phyloP scores from a whole-genome alignment of 1,140 invertebrate species.

The Oryzaephilus surinamensis region DNA sequence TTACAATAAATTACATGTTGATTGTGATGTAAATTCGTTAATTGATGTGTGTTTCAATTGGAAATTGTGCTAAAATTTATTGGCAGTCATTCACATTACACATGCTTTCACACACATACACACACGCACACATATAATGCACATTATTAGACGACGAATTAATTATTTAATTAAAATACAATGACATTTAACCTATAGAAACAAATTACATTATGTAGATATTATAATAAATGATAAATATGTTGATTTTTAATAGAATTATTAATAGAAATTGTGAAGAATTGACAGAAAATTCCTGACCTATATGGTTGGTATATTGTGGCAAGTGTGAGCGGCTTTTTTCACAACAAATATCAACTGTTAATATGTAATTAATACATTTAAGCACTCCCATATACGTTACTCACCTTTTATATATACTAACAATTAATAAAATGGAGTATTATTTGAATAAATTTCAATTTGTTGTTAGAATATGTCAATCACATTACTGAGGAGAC shows the following conservation, averaged over 20 bases:
- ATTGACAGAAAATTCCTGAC: slow-evolving; percentile 5
- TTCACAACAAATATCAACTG: neutral
- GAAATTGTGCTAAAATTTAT: too few species aligned
- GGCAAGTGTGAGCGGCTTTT: neutral
- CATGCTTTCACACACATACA: too few species aligned
- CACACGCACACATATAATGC: too few species aligned
- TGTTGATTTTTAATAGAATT: neutral
- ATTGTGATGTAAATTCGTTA: too few species aligned
- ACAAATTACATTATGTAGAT: neutral
- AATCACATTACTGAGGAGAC: slow-evolving; percentile 10
- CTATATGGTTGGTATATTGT: slow-evolving; percentile 4
- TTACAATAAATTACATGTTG: too few species aligned
- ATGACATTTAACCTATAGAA: too few species aligned
- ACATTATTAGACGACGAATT: too few species aligned
- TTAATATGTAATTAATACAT: slow-evolving; percentile 1
- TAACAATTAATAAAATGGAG: slow-evolving; percentile 5
- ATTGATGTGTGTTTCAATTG: too few species aligned
- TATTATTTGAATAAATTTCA: too few species aligned
- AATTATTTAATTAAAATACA: too few species aligned
- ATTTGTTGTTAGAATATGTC: slow-evolving; percentile 10
- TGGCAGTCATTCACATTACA: too few species aligned
- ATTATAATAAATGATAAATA: neutral
- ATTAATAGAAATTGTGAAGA: slow-evolving; percentile 5
- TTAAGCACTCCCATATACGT: neutral
- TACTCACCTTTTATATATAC: slow-evolving; percentile 5